Evolutionary conservation across 2,888 invertebrate genomes (phyloP).

Genomic region (Micropterix aruncella): DNA sequence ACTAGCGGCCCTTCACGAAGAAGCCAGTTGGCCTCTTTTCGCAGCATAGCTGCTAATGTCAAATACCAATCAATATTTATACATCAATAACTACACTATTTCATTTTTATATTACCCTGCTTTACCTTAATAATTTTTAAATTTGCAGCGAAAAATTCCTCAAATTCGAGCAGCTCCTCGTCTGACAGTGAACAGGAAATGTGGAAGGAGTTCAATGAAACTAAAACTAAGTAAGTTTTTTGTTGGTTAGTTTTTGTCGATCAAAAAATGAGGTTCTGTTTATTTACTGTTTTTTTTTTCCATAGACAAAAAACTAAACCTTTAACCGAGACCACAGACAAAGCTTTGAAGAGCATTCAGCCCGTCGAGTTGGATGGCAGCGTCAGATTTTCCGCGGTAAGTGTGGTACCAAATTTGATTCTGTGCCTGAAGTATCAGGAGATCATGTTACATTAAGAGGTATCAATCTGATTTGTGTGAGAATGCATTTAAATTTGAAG

Average conservation of each 20-base stretch:
- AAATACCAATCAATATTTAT: too few relatives aligned
- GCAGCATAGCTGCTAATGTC: too few relatives aligned
- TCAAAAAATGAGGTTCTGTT: background rate
- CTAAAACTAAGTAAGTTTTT: background rate
- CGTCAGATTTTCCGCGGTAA: constrained; percentile 33
- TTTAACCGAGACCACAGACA: constrained; percentile 27
- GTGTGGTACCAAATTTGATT: too few relatives aligned
- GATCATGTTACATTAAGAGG: too few relatives aligned
- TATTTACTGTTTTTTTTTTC: background rate
- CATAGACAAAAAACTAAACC: constrained; percentile 33
- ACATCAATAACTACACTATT: too few relatives aligned
- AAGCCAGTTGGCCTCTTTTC: too few relatives aligned
- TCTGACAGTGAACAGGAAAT: background rate
- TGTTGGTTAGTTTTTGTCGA: too few relatives aligned
- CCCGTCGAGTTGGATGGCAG: constrained; percentile 34
- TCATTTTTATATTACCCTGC: too few relatives aligned
- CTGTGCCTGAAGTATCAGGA: too few relatives aligned
- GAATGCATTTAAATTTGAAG: too few relatives aligned
- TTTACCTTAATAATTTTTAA: constrained; percentile 2
- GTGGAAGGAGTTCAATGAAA: background rate
- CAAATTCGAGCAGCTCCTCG: background rate
- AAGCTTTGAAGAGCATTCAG: constrained; percentile 35
- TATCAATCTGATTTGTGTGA: too few relatives aligned
- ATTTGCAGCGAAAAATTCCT: background rate
- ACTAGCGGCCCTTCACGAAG: too few relatives aligned